A percentile compares a stretch with the other conserved stretches of the same genome.
These are phyloP conservation scores for Vanacampus margaritifer DNA, from an alignment of 2,113 vertebrate genomes.

Conservation along the genomic window DNA sequence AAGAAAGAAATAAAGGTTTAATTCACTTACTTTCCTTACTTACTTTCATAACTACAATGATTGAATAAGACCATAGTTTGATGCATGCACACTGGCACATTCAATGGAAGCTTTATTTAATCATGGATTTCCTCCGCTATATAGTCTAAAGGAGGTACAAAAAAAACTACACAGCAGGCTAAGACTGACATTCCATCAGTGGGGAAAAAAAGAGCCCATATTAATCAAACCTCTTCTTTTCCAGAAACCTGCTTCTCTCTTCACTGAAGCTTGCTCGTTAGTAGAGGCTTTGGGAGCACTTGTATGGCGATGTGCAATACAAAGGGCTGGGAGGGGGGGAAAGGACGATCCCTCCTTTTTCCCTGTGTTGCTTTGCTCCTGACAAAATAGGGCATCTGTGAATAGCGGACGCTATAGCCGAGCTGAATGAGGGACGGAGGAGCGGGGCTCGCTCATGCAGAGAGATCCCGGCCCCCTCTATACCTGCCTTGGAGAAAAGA, in stretches of 20 bases:
- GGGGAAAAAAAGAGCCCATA: slow-evolving; percentile 45
- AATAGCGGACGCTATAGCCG: slow-evolving; percentile 57
- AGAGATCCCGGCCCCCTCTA: slow-evolving; percentile 61
- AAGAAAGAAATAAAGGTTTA: slow-evolving; percentile 7
- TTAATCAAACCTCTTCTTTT: slow-evolving; percentile 64
- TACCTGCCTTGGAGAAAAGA: slow-evolving; percentile 67
- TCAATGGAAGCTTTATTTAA: slow-evolving; percentile 30
- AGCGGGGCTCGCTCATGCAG: slow-evolving; percentile 68
- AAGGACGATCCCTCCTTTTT: slow-evolving; percentile 56
- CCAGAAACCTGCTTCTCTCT: slow-evolving; percentile 53
- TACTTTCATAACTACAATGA: slow-evolving; percentile 19
- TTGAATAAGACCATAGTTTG: slow-evolving; percentile 26
- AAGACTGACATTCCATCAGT: slow-evolving; percentile 44
- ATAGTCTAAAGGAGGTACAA: slow-evolving; percentile 22
- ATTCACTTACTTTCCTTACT: not conserved
- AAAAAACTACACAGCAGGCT: slow-evolving; percentile 42
- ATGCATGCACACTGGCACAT: slow-evolving; percentile 25
- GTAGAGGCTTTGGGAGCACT: slow-evolving; percentile 54
- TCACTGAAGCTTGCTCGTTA: slow-evolving; percentile 58
- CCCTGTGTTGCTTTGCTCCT: slow-evolving; percentile 48
- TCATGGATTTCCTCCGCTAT: slow-evolving; percentile 10
- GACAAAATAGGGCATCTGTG: slow-evolving; percentile 63
- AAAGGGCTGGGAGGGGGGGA: slow-evolving; percentile 66
- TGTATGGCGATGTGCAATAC: slow-evolving; percentile 58
- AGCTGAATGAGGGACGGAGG: slow-evolving; percentile 55